Conservation (phyloP, 2,888 invertebrate species). For the Strigamia maritima region DNA sequence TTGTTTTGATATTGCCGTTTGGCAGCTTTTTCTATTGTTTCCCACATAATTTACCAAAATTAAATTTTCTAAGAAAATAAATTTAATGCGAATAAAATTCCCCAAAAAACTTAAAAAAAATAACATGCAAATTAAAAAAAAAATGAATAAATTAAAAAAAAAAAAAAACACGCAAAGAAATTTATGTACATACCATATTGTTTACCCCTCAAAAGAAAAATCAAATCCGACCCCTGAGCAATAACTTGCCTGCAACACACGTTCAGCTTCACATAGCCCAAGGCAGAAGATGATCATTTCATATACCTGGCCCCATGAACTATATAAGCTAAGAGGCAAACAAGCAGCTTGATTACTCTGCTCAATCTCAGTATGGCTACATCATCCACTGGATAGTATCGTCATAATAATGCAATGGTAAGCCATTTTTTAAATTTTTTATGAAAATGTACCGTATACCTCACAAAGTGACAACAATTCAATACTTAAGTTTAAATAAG, state of each 20-base stretch:
- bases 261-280: slow-evolving; percentile 4
- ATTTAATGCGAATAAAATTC: too few species aligned
- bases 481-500: too few species aligned
- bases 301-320: neutral
- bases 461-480: neutral
- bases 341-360: neutral
- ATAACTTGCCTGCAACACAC: neutral
- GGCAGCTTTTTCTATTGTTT: slow-evolving; percentile 4
- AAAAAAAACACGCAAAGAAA: neutral
- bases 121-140: too few species aligned
- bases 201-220: neutral
- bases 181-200: too few species aligned
- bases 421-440: neutral
- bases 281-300: slow-evolving; percentile 4
- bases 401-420: neutral
- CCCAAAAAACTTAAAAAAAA: too few species aligned
- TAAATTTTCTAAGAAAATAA: too few species aligned
- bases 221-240: neutral
- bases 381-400: neutral
- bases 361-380: neutral
- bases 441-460: neutral
- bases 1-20: neutral
- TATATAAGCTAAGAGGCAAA: slow-evolving; percentile 4
- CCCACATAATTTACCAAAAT: too few species aligned
- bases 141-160: too few species aligned